Conservation (phyloP, 2,797 vertebrate genomes). For the Rhinophrynus dorsalis region DNA sequence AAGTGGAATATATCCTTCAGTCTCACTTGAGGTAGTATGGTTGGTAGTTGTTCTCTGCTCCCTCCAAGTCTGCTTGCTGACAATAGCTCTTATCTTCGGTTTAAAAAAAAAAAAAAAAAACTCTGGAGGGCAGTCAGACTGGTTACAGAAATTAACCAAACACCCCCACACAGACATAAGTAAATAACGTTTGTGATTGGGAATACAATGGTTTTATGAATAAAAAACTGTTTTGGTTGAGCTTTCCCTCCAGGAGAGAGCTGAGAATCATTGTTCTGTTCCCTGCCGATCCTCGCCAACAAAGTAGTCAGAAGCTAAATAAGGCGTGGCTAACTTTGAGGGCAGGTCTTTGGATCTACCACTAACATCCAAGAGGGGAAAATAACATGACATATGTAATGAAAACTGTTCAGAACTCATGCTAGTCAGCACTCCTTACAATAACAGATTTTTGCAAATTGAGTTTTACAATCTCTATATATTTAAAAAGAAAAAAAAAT, state of each 20-base stretch:
- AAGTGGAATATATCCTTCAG: slow-evolving; percentile 35
- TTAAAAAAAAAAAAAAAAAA: neutral
- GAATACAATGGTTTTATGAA: neutral
- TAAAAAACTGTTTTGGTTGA: slow-evolving; percentile 8
- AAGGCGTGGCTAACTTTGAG: slow-evolving; percentile 42
- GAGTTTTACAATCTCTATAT: slow-evolving; percentile 90
- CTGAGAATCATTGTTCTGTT: slow-evolving; percentile 15
- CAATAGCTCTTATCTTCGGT: slow-evolving; percentile 15
- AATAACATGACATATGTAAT: slow-evolving; percentile 32
- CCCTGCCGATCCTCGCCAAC: slow-evolving; percentile 19
- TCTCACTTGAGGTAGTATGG: slow-evolving; percentile 32
- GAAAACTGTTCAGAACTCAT: slow-evolving; percentile 59
- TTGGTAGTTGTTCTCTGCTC: slow-evolving; percentile 22
- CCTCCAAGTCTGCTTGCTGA: slow-evolving; percentile 32
- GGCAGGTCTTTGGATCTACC: slow-evolving; percentile 74
- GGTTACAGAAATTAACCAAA: neutral
- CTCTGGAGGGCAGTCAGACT: slow-evolving; percentile 1
- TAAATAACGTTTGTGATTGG: no score
- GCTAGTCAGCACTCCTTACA: slow-evolving; percentile 74
- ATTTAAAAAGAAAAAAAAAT: slow-evolving; percentile 78
- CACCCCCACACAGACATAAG: no score
- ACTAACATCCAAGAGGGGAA: slow-evolving; percentile 67
- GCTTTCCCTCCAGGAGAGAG: slow-evolving; percentile 12
- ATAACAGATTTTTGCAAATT: slow-evolving; percentile 80
- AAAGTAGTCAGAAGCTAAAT: slow-evolving; percentile 55